Conservation (phyloP, 2,797 vertebrate species). For the Limnodromus scolopaceus region DNA sequence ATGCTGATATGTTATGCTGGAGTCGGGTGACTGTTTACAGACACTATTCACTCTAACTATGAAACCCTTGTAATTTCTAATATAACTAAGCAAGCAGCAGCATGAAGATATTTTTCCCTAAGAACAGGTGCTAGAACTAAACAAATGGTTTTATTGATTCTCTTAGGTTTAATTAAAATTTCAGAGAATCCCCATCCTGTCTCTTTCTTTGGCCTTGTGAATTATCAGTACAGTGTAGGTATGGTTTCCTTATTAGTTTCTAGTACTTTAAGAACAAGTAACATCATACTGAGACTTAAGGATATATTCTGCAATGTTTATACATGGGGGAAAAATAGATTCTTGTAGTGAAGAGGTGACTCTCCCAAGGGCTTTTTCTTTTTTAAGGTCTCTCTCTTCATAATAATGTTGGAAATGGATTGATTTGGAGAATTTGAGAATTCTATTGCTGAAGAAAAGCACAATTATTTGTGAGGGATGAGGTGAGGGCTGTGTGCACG, state of each 20-base stretch:
- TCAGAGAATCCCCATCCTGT: not conserved
- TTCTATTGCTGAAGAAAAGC: not conserved
- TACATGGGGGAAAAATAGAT: not conserved
- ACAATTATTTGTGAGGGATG: not conserved
- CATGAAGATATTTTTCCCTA: not conserved
- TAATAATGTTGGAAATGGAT: not conserved
- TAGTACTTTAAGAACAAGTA: not conserved
- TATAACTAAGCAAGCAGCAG: not conserved
- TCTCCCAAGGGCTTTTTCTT: not conserved
- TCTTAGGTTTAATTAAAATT: conserved; percentile 30
- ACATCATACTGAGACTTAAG: not conserved
- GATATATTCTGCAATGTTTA: not conserved
- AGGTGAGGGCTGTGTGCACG: accelerated
- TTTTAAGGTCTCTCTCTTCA: not conserved
- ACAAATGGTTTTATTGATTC: conserved; percentile 51
- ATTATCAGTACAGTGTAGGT: not conserved
- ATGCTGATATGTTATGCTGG: not conserved
- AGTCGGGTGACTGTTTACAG: not conserved
- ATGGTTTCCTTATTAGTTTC: not conserved
- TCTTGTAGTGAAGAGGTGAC: not conserved
- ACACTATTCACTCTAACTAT: not conserved
- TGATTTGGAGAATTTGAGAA: not conserved
- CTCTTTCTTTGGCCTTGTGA: not conserved
- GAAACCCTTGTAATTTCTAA: not conserved
- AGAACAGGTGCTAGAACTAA: not conserved